phyloP scores from a whole-genome alignment of 2,888 invertebrate genomes.

The Calameuta idolon region DNA sequence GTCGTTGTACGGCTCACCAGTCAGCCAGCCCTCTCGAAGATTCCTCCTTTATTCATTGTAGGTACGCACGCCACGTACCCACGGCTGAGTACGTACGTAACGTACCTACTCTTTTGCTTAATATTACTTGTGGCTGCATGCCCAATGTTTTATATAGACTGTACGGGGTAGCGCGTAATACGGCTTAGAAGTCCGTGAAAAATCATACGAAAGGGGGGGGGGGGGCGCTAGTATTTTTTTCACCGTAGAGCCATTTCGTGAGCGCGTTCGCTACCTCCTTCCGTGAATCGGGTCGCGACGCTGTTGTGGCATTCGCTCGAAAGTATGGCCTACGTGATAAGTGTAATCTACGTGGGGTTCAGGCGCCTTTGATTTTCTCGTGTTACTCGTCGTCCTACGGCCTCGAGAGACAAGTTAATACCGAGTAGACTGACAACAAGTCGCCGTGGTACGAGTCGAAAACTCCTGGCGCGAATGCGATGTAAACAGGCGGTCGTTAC shows the following conservation, averaged over 20 bases:
- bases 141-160: neutral
- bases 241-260: neutral
- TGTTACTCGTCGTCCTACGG: neutral
- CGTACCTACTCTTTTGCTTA: neutral
- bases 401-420: neutral
- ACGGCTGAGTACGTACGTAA: too few relatives aligned
- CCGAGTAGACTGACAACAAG: neutral
- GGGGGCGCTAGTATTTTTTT: neutral
- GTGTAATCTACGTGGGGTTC: neutral
- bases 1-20: too few relatives aligned
- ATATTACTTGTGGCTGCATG: neutral
- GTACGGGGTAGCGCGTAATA: neutral
- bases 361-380: neutral
- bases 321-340: neutral
- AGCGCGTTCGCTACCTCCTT: neutral
- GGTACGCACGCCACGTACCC: too few relatives aligned
- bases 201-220: neutral
- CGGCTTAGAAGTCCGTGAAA: neutral
- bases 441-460: neutral
- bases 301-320: neutral
- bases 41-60: too few relatives aligned
- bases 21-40: too few relatives aligned
- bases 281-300: neutral
- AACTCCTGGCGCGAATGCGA: neutral
- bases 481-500: neutral